Conservation (phyloP, 2,113 vertebrate species). For the Paratilapia polleni region DNA sequence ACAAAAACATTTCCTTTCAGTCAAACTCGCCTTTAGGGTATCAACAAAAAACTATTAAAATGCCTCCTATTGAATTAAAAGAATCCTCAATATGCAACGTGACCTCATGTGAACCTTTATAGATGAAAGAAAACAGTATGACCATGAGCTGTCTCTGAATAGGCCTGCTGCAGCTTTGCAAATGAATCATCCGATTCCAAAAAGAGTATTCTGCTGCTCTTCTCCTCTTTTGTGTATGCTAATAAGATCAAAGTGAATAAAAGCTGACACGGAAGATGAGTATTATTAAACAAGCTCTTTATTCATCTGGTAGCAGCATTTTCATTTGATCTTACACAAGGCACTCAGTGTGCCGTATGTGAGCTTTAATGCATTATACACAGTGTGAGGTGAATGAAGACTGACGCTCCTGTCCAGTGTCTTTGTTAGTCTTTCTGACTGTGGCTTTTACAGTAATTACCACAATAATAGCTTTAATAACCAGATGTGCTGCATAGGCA, state of each 20-base stretch:
- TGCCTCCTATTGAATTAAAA: slow-evolving; percentile 21
- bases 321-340: slow-evolving; percentile 76
- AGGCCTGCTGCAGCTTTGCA: slow-evolving; percentile 38
- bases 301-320: slow-evolving; percentile 75
- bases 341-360: slow-evolving; percentile 60
- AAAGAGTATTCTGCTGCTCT: slow-evolving; percentile 49
- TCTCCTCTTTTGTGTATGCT: slow-evolving; percentile 71
- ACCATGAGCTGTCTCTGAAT: slow-evolving; percentile 55
- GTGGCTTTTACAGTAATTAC: slow-evolving; percentile 76
- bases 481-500: slow-evolving; percentile 71
- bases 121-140: slow-evolving; percentile 46
- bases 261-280: slow-evolving; percentile 74
- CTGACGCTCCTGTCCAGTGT: slow-evolving; percentile 63
- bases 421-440: slow-evolving; percentile 71
- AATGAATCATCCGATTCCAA: slow-evolving; percentile 59
- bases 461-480: slow-evolving; percentile 77
- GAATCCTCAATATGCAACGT: slow-evolving; percentile 36
- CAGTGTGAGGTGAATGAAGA: slow-evolving; percentile 75
- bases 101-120: slow-evolving; percentile 42
- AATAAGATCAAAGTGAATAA: slow-evolving; percentile 83
- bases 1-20: slow-evolving; percentile 18
- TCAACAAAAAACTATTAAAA: slow-evolving; percentile 29
- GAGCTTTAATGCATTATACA: slow-evolving; percentile 72
- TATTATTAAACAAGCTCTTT: slow-evolving; percentile 73
- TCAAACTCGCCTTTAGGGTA: slow-evolving; percentile 23